phyloP scores from a whole-genome alignment of 2,797 vertebrate genomes.

The Acanthurus leucopareius region DNA sequence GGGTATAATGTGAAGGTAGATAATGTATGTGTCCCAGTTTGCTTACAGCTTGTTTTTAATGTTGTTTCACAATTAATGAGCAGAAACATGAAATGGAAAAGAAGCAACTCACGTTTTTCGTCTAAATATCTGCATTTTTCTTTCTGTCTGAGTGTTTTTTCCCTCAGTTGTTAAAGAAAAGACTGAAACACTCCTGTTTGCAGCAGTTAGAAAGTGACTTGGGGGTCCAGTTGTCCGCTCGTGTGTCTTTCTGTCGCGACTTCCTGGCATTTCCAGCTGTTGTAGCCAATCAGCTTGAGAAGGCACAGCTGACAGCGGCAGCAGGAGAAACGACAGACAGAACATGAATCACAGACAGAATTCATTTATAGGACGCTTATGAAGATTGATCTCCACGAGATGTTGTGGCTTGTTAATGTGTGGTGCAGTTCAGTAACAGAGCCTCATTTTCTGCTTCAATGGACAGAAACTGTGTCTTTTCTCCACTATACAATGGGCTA shows the following conservation, averaged over 20 bases:
- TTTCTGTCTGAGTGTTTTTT: conserved; percentile 7
- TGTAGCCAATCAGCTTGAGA: conserved; percentile 45
- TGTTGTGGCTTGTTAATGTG: background rate
- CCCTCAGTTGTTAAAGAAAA: background rate
- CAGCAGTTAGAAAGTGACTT: conserved; percentile 17
- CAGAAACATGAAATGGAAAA: background rate
- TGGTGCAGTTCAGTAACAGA: conserved; percentile 10
- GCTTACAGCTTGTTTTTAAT: background rate
- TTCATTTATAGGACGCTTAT: background rate
- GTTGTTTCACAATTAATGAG: background rate
- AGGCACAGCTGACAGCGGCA: conserved; percentile 37
- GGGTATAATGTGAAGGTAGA: background rate
- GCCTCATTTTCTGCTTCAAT: conserved; percentile 20
- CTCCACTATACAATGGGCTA: conserved; percentile 32
- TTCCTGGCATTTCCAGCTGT: conserved; percentile 66
- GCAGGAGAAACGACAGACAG: conserved; percentile 38
- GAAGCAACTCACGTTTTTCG: background rate
- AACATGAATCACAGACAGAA: conserved; percentile 2
- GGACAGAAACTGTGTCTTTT: conserved; percentile 21
- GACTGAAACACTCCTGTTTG: background rate
- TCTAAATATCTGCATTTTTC: background rate
- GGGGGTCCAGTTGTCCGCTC: background rate
- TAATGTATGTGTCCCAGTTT: background rate
- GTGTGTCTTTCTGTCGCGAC: conserved; percentile 3
- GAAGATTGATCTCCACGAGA: background rate